Conservation (phyloP, 2,797 vertebrate species). For the Arrhamphus sclerolepis region DNA sequence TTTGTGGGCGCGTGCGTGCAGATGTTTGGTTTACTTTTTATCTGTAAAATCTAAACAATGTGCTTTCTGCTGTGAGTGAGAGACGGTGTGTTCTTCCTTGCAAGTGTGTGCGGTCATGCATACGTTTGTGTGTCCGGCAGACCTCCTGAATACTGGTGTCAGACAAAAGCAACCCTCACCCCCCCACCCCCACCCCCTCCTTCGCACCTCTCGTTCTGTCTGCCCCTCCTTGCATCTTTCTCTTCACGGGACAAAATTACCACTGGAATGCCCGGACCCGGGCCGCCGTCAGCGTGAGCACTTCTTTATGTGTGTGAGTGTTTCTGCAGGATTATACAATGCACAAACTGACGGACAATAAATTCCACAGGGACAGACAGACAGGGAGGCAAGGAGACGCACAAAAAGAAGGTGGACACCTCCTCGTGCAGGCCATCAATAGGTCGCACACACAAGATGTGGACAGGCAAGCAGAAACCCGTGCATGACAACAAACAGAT, state of each 20-base stretch:
- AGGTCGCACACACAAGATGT: constrained; percentile 45
- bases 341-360: constrained; percentile 48
- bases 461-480: constrained; percentile 38
- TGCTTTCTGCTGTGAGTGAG: neutral
- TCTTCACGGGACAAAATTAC: constrained; percentile 93
- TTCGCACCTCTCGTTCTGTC: constrained; percentile 46
- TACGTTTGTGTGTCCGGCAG: constrained; percentile 62
- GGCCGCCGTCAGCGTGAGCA: constrained; percentile 80
- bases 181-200: constrained; percentile 40
- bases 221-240: constrained; percentile 50
- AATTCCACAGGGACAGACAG: constrained; percentile 50
- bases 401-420: constrained; percentile 56
- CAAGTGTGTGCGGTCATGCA: constrained; percentile 52
- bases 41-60: constrained; percentile 17
- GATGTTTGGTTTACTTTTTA: constrained; percentile 32
- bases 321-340: constrained; percentile 25
- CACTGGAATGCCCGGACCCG: constrained; percentile 85
- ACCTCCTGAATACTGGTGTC: constrained; percentile 75
- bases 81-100: constrained; percentile 15
- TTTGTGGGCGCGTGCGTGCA: too few relatives aligned
- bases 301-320: constrained; percentile 62
- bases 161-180: constrained; percentile 80
- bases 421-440: constrained; percentile 46
- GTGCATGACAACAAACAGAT: constrained; percentile 68
- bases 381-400: constrained; percentile 42